Conservation (phyloP, 2,113 vertebrate genomes). For the Uria lomvia region DNA sequence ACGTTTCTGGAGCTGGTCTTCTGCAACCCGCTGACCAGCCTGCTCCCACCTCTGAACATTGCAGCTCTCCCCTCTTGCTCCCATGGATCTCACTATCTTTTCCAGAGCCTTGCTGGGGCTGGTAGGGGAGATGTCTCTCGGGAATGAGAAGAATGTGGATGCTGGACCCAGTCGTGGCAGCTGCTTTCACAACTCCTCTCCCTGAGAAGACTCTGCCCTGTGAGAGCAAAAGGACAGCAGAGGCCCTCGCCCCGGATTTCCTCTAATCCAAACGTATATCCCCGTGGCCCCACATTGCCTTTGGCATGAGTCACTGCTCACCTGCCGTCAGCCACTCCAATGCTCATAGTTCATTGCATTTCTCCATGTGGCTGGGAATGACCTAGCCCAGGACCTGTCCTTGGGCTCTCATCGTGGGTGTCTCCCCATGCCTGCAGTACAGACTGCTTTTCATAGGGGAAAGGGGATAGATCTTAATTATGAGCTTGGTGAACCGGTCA, state of each 20-base stretch:
- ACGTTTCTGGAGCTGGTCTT: background rate
- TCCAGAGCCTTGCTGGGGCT: background rate
- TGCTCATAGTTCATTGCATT: background rate
- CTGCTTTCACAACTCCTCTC: background rate
- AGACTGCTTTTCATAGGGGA: background rate
- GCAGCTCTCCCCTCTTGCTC: background rate
- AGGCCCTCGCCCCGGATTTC: background rate
- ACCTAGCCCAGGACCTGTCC: background rate
- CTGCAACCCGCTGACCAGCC: background rate
- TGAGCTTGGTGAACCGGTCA: background rate
- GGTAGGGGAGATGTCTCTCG: background rate
- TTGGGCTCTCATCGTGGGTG: background rate
- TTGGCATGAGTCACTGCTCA: background rate
- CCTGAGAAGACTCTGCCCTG: conserved; percentile 5
- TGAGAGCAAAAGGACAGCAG: background rate
- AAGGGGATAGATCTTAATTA: background rate
- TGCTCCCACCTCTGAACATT: background rate
- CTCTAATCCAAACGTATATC: background rate
- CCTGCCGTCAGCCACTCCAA: background rate
- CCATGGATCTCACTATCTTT: background rate
- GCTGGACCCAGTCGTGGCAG: background rate
- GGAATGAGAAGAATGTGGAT: conserved; percentile 1
- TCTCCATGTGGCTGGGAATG: background rate
- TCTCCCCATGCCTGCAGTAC: background rate
- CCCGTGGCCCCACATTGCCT: background rate